These are phyloP conservation scores for Clarias batrachus DNA, from an alignment of 2,113 vertebrate species.

Conservation along the genomic window DNA sequence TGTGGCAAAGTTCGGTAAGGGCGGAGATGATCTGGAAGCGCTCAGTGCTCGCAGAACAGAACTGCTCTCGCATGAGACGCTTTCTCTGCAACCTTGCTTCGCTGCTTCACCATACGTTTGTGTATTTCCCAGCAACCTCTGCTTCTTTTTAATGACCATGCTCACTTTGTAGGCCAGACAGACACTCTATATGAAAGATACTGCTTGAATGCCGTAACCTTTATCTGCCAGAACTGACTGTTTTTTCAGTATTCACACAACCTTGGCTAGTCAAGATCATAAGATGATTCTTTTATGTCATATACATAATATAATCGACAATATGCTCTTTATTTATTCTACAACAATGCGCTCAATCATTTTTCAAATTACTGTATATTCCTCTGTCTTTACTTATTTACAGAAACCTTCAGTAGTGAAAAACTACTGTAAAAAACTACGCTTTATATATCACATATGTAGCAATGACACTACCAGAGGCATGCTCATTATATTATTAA, in stretches of 20 bases:
- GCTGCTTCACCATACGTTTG: background rate
- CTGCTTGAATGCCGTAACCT: background rate
- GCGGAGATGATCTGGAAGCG: background rate
- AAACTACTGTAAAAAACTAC: background rate
- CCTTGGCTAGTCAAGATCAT: background rate
- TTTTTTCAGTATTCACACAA: background rate
- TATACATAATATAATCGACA: background rate
- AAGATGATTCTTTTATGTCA: background rate
- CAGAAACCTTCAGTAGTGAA: background rate
- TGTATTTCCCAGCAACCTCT: background rate
- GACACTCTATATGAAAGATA: background rate
- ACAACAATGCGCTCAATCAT: background rate
- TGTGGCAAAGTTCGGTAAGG: background rate
- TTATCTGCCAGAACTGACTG: background rate
- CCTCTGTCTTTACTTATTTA: background rate
- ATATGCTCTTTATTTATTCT: background rate
- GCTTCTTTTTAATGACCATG: background rate
- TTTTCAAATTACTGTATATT: background rate
- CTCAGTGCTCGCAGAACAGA: background rate
- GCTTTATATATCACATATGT: background rate
- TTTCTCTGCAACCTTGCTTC: background rate
- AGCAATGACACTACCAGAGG: background rate
- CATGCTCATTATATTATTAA: background rate
- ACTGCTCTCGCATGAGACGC: background rate
- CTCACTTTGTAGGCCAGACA: too few species aligned